phyloP scores from a whole-genome alignment of 2,888 invertebrate genomes.

The Mallateleia sp. region DNA sequence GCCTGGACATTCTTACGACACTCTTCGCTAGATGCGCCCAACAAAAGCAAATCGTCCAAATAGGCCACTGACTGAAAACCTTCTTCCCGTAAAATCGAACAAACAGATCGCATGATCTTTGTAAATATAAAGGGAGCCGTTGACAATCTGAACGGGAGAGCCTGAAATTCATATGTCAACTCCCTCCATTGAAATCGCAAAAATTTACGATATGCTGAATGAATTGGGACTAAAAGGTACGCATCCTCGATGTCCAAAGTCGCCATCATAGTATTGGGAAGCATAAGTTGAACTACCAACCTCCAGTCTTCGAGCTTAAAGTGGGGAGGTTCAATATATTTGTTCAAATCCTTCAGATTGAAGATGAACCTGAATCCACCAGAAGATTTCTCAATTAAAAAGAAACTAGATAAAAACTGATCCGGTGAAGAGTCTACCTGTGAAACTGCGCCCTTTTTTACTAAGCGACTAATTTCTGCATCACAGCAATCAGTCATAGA shows the following conservation, averaged over 20 bases:
- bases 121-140: conserved; percentile 21
- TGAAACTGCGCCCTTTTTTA: conserved; percentile 9
- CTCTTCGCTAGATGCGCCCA: neutral
- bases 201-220: conserved; percentile 7
- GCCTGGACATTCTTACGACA: conserved; percentile 7
- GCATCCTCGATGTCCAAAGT: conserved; percentile 11
- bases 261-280: conserved; percentile 17
- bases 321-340: conserved; percentile 21
- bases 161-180: neutral
- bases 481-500: too few species aligned
- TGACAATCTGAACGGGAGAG: conserved; percentile 5
- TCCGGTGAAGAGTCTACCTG: conserved; percentile 4
- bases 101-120: conserved; percentile 3
- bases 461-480: neutral
- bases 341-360: conserved; percentile 38
- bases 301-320: conserved; percentile 49
- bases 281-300: conserved; percentile 31
- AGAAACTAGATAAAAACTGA: conserved; percentile 48
- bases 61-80: conserved; percentile 13
- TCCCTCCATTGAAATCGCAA: conserved; percentile 39
- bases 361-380: conserved; percentile 50
- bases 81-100: neutral
- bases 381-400: conserved; percentile 50
- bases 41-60: conserved; percentile 28
- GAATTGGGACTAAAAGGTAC: neutral